These are phyloP conservation scores for Rhagonycha lutea DNA, from an alignment of 2,888 invertebrate genomes.

Conservation along the genomic window DNA sequence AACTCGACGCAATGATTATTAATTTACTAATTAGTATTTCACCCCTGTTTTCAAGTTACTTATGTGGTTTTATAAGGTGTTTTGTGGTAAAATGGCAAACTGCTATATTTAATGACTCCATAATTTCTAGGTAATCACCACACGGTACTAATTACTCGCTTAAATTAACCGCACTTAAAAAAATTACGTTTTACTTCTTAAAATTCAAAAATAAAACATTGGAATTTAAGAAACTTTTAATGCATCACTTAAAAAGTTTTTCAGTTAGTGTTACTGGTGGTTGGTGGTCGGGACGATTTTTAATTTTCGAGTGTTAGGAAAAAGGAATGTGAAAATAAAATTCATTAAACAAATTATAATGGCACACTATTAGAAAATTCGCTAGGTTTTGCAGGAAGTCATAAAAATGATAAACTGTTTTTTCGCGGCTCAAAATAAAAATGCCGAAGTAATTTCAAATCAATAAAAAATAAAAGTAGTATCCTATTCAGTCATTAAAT, in stretches of 20 bases:
- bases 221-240: neutral
- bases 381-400: conserved; percentile 29
- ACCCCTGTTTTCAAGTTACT: conserved; percentile 31
- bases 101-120: conserved; percentile 19
- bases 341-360: conserved; percentile 25
- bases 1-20: conserved; percentile 24
- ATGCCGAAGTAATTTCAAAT: conserved; percentile 26
- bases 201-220: neutral
- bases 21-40: conserved; percentile 29
- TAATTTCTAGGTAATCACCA: conserved; percentile 8
- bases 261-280: neutral
- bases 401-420: conserved; percentile 30
- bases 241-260: neutral
- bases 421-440: conserved; percentile 30
- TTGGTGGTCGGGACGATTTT: neutral
- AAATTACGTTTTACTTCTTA: neutral
- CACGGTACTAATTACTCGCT: neutral
- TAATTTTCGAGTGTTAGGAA: neutral
- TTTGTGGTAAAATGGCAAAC: conserved; percentile 23
- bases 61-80: conserved; percentile 30
- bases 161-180: neutral
- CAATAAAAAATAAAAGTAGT: conserved; percentile 41
- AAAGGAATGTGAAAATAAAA: neutral
- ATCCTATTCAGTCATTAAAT: conserved; percentile 45
- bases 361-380: conserved; percentile 20